Percentiles rank a stretch among this genome's conserved stretches.
phyloP scores from a whole-genome alignment of 2,113 vertebrate species.

The Xenopus borealis region DNA sequence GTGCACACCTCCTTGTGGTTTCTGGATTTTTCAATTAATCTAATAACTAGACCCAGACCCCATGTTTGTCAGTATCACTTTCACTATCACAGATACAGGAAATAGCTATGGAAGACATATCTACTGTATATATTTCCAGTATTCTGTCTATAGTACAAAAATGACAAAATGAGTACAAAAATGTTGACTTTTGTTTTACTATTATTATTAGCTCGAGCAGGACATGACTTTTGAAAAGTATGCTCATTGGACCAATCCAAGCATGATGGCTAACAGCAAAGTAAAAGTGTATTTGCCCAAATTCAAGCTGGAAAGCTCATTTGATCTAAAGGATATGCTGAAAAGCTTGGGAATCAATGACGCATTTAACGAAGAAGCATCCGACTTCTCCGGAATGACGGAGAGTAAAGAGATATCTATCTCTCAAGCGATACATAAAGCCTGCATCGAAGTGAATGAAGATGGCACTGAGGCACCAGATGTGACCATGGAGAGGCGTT shows the following conservation, averaged over 20 bases:
- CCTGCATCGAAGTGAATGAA: slow-evolving; percentile 67
- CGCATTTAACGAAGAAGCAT: slow-evolving; percentile 58
- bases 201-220: slow-evolving; percentile 66
- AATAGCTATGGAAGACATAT: too few relatives aligned
- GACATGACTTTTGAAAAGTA: slow-evolving; percentile 63
- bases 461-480: slow-evolving; percentile 69
- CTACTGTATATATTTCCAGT: too few relatives aligned
- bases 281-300: slow-evolving; percentile 76
- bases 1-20: too few relatives aligned
- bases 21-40: too few relatives aligned
- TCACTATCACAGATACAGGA: too few relatives aligned
- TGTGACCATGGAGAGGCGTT: slow-evolving; percentile 68
- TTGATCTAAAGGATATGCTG: slow-evolving; percentile 63
- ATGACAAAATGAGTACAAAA: too few relatives aligned
- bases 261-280: slow-evolving; percentile 73
- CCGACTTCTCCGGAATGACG: slow-evolving; percentile 75
- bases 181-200: too few relatives aligned
- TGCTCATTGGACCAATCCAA: slow-evolving; percentile 70
- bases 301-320: slow-evolving; percentile 64
- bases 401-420: slow-evolving; percentile 67
- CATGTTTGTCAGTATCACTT: too few relatives aligned
- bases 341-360: slow-evolving; percentile 67
- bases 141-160: too few relatives aligned
- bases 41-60: too few relatives aligned
- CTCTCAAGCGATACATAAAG: slow-evolving; percentile 67